A percentile compares a stretch with the other conserved stretches of the same genome.
Evolutionary conservation across 2,113 vertebrate species (phyloP).

Genomic region (Myiopsitta monachus): DNA sequence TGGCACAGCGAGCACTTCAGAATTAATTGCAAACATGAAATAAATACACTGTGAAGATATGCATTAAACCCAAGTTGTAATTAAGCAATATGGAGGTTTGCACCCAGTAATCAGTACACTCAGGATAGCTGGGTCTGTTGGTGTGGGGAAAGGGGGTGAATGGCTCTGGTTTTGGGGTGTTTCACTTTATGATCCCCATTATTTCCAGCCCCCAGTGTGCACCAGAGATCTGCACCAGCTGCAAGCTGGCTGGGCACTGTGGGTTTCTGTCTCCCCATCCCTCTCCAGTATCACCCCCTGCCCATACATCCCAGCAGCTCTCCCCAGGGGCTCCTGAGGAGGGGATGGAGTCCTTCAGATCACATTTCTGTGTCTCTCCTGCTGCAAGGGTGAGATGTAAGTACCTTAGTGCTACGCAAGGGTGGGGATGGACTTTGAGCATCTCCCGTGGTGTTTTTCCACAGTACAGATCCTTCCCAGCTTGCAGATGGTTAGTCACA

Average conservation of each 20-base stretch:
- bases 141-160: background rate
- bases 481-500: background rate
- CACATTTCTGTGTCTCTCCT: rapidly evolving
- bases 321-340: rapidly evolving
- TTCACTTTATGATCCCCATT: background rate
- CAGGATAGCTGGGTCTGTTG: background rate
- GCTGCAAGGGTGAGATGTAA: background rate
- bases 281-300: rapidly evolving
- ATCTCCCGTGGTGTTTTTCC: background rate
- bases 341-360: background rate
- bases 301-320: background rate
- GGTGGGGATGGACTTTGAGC: background rate
- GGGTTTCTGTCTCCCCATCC: background rate
- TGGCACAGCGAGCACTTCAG: background rate
- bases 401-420: rapidly evolving
- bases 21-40: conserved; percentile 17
- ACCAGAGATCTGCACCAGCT: rapidly evolving
- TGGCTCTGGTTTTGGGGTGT: background rate
- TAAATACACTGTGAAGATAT: background rate
- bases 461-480: background rate
- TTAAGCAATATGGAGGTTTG: background rate
- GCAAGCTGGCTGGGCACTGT: background rate
- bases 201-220: background rate
- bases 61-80: background rate
- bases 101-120: background rate